Base-by-base conservation (phyloP, 2,113 vertebrate species). In the Mobula birostris region DNA sequence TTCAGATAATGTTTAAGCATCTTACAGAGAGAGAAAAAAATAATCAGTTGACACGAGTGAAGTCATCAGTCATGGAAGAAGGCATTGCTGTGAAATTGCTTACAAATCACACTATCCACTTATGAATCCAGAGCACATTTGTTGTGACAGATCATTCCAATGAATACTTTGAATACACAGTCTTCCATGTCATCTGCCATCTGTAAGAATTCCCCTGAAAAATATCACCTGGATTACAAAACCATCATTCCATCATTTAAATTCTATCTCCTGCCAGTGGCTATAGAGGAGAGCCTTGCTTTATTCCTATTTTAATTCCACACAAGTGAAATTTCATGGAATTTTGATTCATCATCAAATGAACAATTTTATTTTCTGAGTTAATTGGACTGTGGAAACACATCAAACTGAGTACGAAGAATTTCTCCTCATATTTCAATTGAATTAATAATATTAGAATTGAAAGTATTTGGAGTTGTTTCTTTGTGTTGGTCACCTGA, bases 111-210 rank as follows among this genome's bases (percentile, higher is more conserved):
- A 74, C 40, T 48, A 72, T 76, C 91, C 91, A 74, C 70, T 93
- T 74, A 93, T 56, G 91, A 93, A 74, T 76, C 68, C 40, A 29
- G 91, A 93, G 68, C 91, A 93, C 70, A 93, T 93, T 70, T 93
- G 91, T 93, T 74, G 68, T 93, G 36, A 74, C 91, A 93, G 91
- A 74, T 56, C 36, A 56, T 93, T 74, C 40, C 68, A 5, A 76
- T 93, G 91, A 93, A 93, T 93, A 93, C 48, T 93, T 93, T 74
- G 91, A 93, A 93, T 74, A 93, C 70, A 93, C 68, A 93, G 91
- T 93, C 91, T 93, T 93, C 70, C 91, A 76, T 93, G 91, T 56
- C 91, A 93, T 76, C 70, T 74, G 40, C 70, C 70, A 93, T 93
- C 72, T 74, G 70, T 76, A 93, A 93, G 32, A 27, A 74, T 19